Percentiles rank a stretch among this genome's conserved stretches.
These are phyloP conservation scores for Orthosia gothica DNA, from an alignment of 2,888 invertebrate species.

Conservation along the genomic window DNA sequence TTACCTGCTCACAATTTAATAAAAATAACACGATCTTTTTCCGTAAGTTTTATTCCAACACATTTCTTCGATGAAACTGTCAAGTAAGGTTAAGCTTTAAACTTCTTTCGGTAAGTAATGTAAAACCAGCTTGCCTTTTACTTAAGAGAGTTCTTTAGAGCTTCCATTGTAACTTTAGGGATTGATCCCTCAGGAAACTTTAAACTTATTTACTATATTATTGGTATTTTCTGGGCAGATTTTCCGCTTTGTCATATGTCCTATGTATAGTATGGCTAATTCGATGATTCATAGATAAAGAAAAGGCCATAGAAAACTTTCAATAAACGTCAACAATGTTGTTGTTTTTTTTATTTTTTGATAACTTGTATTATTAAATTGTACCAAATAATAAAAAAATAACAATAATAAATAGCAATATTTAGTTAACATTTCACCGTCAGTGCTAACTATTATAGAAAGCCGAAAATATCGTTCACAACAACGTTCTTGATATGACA, in stretches of 20 bases:
- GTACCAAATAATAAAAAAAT: no score
- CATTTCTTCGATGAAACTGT: not conserved
- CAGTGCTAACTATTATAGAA: constrained; percentile 29
- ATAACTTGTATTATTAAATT: no score
- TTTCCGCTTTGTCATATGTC: no score
- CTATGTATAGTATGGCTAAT: no score
- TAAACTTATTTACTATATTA: not conserved
- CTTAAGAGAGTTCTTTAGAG: not conserved
- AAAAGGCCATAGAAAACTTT: no score
- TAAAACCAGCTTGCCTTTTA: not conserved
- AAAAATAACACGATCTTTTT: no score
- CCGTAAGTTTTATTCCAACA: no score
- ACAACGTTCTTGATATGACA: constrained; percentile 11
- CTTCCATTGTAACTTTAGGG: constrained; percentile 3
- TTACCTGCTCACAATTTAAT: no score
- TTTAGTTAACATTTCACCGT: constrained; percentile 15
- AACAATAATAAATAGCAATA: not conserved
- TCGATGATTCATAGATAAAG: no score
- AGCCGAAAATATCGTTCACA: constrained; percentile 20
- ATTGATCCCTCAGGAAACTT: not conserved
- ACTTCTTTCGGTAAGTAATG: not conserved
- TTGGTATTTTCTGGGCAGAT: no score
- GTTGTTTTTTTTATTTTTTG: no score
- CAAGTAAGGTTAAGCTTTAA: not conserved
- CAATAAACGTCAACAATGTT: no score